Percentiles rank a stretch among this genome's conserved stretches.
These are phyloP conservation scores for Telmatherina bonti DNA, from an alignment of 2,797 vertebrate species.

Conservation along the genomic window DNA sequence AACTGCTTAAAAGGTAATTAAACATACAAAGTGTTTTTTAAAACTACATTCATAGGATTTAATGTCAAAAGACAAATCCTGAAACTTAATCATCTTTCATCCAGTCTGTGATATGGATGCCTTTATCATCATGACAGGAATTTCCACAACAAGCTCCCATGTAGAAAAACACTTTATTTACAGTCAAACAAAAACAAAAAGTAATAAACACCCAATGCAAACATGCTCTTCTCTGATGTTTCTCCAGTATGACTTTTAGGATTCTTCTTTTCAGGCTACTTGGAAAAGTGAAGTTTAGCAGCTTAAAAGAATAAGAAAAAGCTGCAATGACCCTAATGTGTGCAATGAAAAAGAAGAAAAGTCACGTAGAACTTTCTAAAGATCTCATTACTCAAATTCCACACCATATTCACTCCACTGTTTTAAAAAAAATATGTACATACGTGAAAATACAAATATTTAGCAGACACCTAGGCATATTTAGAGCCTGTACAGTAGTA, in stretches of 20 bases:
- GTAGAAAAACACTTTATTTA: constrained; percentile 70
- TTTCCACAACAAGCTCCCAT: not conserved
- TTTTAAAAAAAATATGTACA: constrained; percentile 32
- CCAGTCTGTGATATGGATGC: not conserved
- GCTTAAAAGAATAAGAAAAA: constrained; percentile 31
- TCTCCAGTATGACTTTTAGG: constrained; percentile 29
- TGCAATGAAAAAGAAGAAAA: constrained; percentile 19
- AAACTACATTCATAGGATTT: not conserved
- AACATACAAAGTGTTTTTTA: not conserved
- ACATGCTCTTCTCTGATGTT: constrained; percentile 26
- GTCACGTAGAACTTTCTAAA: not conserved
- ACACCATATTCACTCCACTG: constrained; percentile 16
- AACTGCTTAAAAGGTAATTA: not conserved
- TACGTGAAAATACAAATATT: constrained; percentile 26
- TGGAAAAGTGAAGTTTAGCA: constrained; percentile 37
- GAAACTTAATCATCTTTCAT: not conserved
- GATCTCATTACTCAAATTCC: constrained; percentile 7
- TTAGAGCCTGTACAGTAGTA: constrained; percentile 22
- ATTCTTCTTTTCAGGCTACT: constrained; percentile 8
- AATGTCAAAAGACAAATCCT: not conserved
- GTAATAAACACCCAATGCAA: constrained; percentile 46
- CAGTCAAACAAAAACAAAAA: constrained; percentile 48
- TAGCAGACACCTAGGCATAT: constrained; percentile 14
- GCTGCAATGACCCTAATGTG: constrained; percentile 30
- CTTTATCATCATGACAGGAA: constrained; percentile 22